Base-by-base conservation (phyloP, 2,113 vertebrate species). In the Trematocara nigrifrons region DNA sequence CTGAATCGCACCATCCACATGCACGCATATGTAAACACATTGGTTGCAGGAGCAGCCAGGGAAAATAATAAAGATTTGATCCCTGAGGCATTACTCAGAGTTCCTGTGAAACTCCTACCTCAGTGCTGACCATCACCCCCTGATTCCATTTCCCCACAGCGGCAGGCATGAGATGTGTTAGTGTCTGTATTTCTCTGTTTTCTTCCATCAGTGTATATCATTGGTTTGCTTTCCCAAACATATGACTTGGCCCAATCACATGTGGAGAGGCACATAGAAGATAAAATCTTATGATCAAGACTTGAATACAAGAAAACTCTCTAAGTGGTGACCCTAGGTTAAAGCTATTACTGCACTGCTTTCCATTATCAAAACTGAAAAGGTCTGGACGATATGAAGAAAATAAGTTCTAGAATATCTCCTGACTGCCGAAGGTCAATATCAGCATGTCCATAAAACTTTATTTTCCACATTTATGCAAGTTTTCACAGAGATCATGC, bases 51-150 rank as follows among this genome's bases (percentile, higher is more conserved):
- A 88, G 83, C 74, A 89, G 81, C 66, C 56, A 12, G 22, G 29
- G 74, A 20, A 80, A 91, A 91, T 94, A 86, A 89, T 94, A 86
- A 89, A 52, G 56, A 57, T 82, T 87, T 86, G 84, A 91, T 85
- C 90, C 83, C 51, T 47, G 76, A 66, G 64, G 83, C 77, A 89
- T 49, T 49, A n/a, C 69, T 49, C 10, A 76, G 42, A 76, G 42
- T 76, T 76, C 45, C 45, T 76, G 69, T 76, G 15, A 76, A 76
- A 49, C 9, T 76, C 45, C 10, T 66, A n/a, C 18, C 4, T 5
- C 69, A 6, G 29, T n/a, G 71, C 3, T 83, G 79, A 83, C 86
- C 47, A 49, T 66, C 40, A 69, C 69, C 47, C 53, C 20, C 71
- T 10, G 16, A 61, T 69, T 76, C 11, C 8, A n/a, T 31, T 33